Evolutionary conservation across 2,113 vertebrate genomes (phyloP).

Genomic region (Ctenomys sociabilis): DNA sequence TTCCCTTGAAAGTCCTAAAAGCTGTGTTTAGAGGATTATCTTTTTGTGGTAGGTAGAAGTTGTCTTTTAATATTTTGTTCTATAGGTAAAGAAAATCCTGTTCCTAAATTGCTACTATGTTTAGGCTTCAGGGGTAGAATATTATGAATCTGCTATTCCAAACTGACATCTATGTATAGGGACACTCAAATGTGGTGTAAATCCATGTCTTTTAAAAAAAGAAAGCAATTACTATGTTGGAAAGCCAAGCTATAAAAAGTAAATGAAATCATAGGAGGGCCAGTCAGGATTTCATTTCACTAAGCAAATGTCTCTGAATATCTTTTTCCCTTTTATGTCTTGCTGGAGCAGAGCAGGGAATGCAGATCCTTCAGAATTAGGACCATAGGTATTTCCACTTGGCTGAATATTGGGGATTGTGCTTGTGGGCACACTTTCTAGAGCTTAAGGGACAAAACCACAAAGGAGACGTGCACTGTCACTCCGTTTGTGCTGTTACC

Average conservation of each 20-base stretch:
- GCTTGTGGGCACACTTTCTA: not conserved
- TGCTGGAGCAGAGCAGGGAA: conserved; percentile 69
- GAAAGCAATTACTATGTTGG: conserved; percentile 85
- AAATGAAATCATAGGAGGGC: conserved; percentile 84
- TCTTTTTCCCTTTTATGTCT: conserved; percentile 75
- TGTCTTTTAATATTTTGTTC: conserved; percentile 65
- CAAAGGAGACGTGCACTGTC: not conserved
- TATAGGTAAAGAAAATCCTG: conserved; percentile 54
- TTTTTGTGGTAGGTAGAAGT: conserved; percentile 60
- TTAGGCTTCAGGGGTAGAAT: conserved; percentile 81
- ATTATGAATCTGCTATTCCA: conserved; percentile 82
- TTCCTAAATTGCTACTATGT: conserved; percentile 79
- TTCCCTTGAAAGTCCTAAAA: conserved; percentile 11
- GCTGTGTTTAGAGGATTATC: not conserved
- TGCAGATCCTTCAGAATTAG: conserved; percentile 62
- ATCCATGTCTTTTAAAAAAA: conserved; percentile 81
- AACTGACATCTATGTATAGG: conserved; percentile 84
- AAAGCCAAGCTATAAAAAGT: conserved; percentile 83
- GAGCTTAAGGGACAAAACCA: not conserved
- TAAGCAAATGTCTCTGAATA: conserved; percentile 79
- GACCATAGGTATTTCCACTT: not conserved
- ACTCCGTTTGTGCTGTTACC: not conserved
- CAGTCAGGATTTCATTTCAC: conserved; percentile 80
- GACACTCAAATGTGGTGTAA: conserved; percentile 83
- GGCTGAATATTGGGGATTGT: not conserved